These are phyloP conservation scores for Lordiphosa fenestrarum DNA, from an alignment of 2,888 invertebrate genomes.

Conservation along the genomic window DNA sequence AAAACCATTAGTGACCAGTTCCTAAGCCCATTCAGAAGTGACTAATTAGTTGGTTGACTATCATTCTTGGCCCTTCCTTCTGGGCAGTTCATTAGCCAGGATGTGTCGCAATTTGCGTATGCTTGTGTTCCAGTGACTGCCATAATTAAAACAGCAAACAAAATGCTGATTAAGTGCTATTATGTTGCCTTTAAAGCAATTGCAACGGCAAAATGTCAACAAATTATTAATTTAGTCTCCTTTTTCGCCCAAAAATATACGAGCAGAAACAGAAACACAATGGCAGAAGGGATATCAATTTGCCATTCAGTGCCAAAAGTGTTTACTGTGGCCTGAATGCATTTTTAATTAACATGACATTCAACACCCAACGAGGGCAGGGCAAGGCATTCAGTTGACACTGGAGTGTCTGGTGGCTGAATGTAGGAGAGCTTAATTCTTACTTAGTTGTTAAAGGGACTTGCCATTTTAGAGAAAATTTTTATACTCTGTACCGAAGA, in stretches of 20 bases:
- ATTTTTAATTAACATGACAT: slow-evolving; percentile 33
- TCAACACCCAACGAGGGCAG: slow-evolving; percentile 3
- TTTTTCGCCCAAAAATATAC: slow-evolving; percentile 11
- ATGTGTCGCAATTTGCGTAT: slow-evolving; percentile 27
- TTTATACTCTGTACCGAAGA: no score
- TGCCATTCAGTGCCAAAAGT: no score
- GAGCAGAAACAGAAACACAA: neutral
- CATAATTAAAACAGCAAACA: slow-evolving; percentile 28
- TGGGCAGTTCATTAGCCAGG: neutral
- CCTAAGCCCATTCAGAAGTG: neutral
- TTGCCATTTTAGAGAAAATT: no score
- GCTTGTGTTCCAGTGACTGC: slow-evolving; percentile 23
- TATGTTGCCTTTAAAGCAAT: no score
- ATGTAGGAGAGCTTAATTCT: no score
- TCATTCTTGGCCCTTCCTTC: no score
- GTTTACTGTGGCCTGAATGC: slow-evolving; percentile 17
- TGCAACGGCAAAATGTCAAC: slow-evolving; percentile 31
- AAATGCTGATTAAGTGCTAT: slow-evolving; percentile 33
- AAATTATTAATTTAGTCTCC: slow-evolving; percentile 33
- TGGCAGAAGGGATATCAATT: neutral
- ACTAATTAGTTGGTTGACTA: no score
- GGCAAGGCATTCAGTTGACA: slow-evolving; percentile 19
- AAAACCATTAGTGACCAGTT: neutral
- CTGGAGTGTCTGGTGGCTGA: no score
- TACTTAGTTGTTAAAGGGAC: no score